A percentile compares a stretch with the other conserved stretches of the same genome.
phyloP scores from a whole-genome alignment of 2,888 invertebrate genomes.

The Palloptera scutellata region DNA sequence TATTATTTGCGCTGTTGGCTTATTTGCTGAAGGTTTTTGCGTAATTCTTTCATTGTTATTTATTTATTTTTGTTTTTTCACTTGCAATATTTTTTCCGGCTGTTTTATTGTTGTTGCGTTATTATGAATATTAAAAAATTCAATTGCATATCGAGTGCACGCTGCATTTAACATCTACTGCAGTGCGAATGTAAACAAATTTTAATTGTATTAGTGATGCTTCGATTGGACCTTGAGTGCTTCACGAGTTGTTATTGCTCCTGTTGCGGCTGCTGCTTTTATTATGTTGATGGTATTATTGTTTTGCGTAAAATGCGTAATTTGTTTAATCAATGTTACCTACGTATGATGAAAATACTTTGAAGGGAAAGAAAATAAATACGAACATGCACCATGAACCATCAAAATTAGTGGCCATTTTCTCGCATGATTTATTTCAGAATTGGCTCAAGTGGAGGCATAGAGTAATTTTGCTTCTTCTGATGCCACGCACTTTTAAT shows the following conservation, averaged over 20 bases:
- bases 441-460: neutral
- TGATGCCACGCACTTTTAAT: no score
- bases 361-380: no score
- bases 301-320: conserved; percentile 2
- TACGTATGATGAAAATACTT: no score
- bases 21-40: neutral
- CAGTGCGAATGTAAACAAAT: no score
- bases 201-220: conserved; percentile 1
- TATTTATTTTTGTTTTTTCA: neutral
- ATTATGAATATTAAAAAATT: neutral
- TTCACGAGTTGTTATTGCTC: neutral
- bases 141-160: neutral
- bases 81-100: neutral
- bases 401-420: neutral
- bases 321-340: neutral
- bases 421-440: neutral
- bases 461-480: neutral
- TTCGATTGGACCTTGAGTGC: neutral
- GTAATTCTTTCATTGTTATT: neutral
- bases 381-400: no score
- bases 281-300: no score
- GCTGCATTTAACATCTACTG: neutral
- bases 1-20: no score
- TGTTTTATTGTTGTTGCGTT: neutral
- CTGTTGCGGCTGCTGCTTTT: no score